Base-by-base conservation (phyloP, 92 coral and sea anemone genomes). In the Phenganax stokvisi region DNA sequence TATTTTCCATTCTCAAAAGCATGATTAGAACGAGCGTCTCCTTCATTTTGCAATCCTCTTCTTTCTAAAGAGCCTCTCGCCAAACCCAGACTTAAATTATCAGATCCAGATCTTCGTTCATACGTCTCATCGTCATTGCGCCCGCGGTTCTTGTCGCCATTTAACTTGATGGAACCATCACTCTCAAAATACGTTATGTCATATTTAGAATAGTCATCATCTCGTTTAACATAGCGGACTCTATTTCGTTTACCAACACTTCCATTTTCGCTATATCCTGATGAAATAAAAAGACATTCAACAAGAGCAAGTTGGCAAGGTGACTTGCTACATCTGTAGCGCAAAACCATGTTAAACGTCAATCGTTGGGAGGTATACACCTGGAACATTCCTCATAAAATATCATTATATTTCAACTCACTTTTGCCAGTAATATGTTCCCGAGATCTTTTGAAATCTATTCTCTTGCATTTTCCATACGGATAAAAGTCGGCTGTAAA, bases 171-270 rank as follows among this genome's bases (percentile, higher is more conserved):
- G 54, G 81, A 76, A 56, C 68, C 62, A 52, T 63, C 57, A 52
- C 55, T 29, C 74, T 30, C 71, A 28, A 79, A 79, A 53, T 79
- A 79, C 57, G 83, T 79, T 60, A 79, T 79, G 62, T 79, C 83
- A 65, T 79, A 79, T 51, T 79, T 79, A 28, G 27, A 20, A 59
- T 58, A 29, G 53, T 76, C 59, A 3, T 54, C 69, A 76, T 56
- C 54, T 75, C 10, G 58, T 13, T 54, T 60, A 54, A 25, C 31
- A 27, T 54, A 8, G 13, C 78, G 7, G 16, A 13, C 27, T 13
- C 31, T 27, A 57, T 12, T 13, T 25, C n/a, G 16, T 16, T 54
- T 25, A 15, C 25, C 78, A 51, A 37, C 78, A 31, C 25, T 58
- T 75, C 17, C 9, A n/a, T 75, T 56, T 9, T 56, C 51, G 13